Evolutionary conservation across 2,888 invertebrate species (phyloP), one percentile per base, ranked within the genome.

Genomic region (Cosmorhoe ocellata): DNA sequence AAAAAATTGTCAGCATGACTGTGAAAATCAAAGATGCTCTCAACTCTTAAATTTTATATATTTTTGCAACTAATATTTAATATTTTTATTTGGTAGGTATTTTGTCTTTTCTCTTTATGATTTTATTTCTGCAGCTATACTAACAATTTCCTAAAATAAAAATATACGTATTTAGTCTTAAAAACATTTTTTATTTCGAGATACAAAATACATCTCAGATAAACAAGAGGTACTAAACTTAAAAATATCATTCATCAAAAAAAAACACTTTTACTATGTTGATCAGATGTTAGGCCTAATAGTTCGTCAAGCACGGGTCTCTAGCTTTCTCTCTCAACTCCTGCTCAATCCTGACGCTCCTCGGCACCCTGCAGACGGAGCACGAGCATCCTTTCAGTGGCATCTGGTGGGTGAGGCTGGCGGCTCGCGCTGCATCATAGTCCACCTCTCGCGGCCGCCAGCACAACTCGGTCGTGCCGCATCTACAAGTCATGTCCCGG

Each of bases 401-500:
- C 66, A 85, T 66, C 55, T 81, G 84, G 57, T 86, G 77, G 8
- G 62, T 71, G 7, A 81, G 61, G 63, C 80, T 81, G 26, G 77
- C 58, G 0, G 83, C 83, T 1, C 84, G 72, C 1, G 76, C 79
- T 0, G 80, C 74, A 54, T 83, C 76, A 56, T 77, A 84, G 64
- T 84, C 84, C 0, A 45, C 59, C 13, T 75, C 69, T 0, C 84
- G 79, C 0, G 89, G 87, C 4, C 73, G 69, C 89, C 89, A 88
- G 61, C 79, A 80, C 4, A 87, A 66, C 37, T 81, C 79, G 0
- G 76, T 76, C 18, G 74, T 66, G 30, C 84, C 83, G 34, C 82
- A 84, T 22, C 50, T 66, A 56, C 84, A 81, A 0, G 82, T 81
- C 85, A 86, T 85, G 24, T 87, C 79, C 5, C 84, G 83, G 52